Percentiles rank a stretch among this genome's conserved stretches.
Conservation (phyloP, 2,797 vertebrate species). For the Moxostoma hubbsi region DNA sequence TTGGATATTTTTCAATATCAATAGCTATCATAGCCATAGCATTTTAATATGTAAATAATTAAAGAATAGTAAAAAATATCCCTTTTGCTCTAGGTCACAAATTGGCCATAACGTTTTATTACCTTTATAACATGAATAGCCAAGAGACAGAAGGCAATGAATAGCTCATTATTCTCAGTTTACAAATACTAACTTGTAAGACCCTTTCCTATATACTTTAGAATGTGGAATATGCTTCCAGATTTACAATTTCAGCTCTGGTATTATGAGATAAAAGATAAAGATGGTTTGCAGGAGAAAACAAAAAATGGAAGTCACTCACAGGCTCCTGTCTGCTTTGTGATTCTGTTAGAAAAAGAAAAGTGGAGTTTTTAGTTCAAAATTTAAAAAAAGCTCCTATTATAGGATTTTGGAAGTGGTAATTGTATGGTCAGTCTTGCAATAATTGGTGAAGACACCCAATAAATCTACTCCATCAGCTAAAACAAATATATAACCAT, state of each 20-base stretch:
- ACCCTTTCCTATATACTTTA: background rate
- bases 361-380: background rate
- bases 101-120: background rate
- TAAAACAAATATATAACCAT: background rate
- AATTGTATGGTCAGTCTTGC: background rate
- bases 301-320: constrained; percentile 21
- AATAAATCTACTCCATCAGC: no score
- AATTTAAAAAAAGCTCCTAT: background rate
- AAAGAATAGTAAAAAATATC: constrained; percentile 4
- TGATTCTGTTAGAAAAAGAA: constrained; percentile 23
- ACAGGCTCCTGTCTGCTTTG: constrained; percentile 32
- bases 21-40: no score
- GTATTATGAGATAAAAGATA: background rate
- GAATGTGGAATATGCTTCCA: background rate
- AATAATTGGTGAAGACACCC: background rate
- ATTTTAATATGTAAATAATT: background rate
- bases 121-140: constrained; percentile 10
- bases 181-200: background rate
- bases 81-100: background rate
- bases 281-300: background rate
- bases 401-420: background rate
- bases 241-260: background rate
- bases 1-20: no score
- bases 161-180: background rate
- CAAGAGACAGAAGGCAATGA: background rate